Base-by-base conservation (phyloP, 1,140 invertebrate species). In the Dendrolimus kikuchii region DNA sequence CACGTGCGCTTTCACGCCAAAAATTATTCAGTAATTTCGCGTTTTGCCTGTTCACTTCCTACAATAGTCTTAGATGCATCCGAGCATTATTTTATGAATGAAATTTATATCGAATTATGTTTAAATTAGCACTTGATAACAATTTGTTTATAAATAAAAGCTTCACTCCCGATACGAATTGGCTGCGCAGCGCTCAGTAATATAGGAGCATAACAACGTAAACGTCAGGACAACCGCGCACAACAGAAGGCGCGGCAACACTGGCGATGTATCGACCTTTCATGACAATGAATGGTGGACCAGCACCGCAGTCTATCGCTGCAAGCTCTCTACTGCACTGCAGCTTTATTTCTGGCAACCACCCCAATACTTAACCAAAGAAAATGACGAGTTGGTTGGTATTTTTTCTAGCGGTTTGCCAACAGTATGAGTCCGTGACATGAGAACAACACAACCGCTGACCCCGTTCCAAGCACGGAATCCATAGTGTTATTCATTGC, bases 291-390 rank as follows among this genome's bases (percentile, higher is more conserved):
- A 75, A 75, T 74, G 74, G 68, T 69, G 62, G 58, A 64, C 66
- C 66, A 71, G 66, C 69, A 62, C 80, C 77, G 78, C 77, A 81
- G 71, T 74, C 62, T 64, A 57, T 50, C 69, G 67, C 74, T 81
- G 78, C 81, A 84, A 81, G 75, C 69, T 61, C 64, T 60, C 62
- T 67, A 80, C 81, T 82, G 81, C 81, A 82, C 67, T 84, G 81
- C 81, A 84, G 81, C 68, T 77, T 81, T 84, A 81, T 81, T 84
- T 79, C 78, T 84, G 81, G 78, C 78, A 83, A 64, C 55, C 67
- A 77, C 69, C 68, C 69, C 69, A 59, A 59, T 47, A 60, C 57
- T 66, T 64, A 71, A 55, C 57, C 52, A 55, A 66, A 52, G 59
- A 60, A 63, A 63, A 60, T 49, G 56, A 53, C 42, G 40, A 43